Evolutionary conservation across 2,797 vertebrate genomes (phyloP).

Genomic region (Pagetopsis macropterus): DNA sequence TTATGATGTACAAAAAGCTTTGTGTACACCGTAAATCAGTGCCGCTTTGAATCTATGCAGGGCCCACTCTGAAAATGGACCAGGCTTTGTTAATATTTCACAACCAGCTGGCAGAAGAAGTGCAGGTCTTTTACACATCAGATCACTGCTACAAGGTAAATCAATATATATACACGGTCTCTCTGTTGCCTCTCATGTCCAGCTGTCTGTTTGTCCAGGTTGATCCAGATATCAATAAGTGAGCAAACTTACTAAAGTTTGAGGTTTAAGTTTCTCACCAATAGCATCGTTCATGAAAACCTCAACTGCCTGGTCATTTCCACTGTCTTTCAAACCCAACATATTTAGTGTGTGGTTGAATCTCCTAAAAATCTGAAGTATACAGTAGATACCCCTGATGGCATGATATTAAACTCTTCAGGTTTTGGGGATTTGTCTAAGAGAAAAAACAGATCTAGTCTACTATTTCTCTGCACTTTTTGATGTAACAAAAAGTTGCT

Average conservation of each 20-base stretch:
- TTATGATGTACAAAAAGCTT: conserved; percentile 45
- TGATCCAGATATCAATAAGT: background rate
- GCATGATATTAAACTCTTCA: too few species aligned
- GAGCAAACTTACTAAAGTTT: background rate
- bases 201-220: background rate
- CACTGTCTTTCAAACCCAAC: background rate
- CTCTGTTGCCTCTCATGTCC: background rate
- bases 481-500: background rate
- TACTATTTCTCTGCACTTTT: background rate
- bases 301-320: background rate
- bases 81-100: conserved; percentile 83
- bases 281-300: background rate
- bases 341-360: background rate
- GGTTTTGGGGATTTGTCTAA: background rate
- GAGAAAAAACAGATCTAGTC: background rate
- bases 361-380: background rate
- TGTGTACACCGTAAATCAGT: conserved; percentile 33
- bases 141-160: conserved; percentile 82
- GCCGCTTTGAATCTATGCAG: conserved; percentile 58
- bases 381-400: too few species aligned
- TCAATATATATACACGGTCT: background rate
- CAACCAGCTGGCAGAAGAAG: conserved; percentile 74
- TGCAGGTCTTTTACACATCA: conserved; percentile 72
- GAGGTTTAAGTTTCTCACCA: too few species aligned
- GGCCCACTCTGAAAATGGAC: conserved; percentile 76